phyloP scores from a whole-genome alignment of 1,140 invertebrate genomes.

The Idris sp. region DNA sequence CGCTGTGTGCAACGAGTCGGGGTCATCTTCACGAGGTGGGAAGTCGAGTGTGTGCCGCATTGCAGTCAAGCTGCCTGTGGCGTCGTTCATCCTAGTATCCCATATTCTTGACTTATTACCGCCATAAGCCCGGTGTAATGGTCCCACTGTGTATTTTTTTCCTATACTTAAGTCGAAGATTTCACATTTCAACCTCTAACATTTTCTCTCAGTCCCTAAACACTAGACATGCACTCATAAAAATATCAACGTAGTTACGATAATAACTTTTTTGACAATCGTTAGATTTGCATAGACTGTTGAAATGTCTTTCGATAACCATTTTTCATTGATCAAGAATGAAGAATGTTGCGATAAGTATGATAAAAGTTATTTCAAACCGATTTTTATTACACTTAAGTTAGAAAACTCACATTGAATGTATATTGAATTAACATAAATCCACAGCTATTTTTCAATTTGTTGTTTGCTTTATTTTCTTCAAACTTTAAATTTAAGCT shows the following conservation, averaged over 20 bases:
- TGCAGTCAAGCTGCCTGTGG: constrained; percentile 66
- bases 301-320: not conserved
- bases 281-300: constrained; percentile 1
- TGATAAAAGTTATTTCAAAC: too few species aligned
- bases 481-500: too few species aligned
- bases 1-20: constrained; percentile 36
- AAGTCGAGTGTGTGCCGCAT: constrained; percentile 68
- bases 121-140: constrained; percentile 57
- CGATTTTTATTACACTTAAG: too few species aligned
- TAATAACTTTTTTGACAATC: constrained; percentile 17
- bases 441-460: too few species aligned
- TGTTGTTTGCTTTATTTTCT: too few species aligned
- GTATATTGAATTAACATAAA: too few species aligned
- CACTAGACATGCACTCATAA: constrained; percentile 17
- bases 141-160: constrained; percentile 57
- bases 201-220: constrained; percentile 4
- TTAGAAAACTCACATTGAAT: too few species aligned
- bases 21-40: constrained; percentile 66
- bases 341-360: too few species aligned
- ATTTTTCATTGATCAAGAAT: too few species aligned
- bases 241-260: constrained; percentile 5
- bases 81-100: constrained; percentile 60
- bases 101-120: constrained; percentile 63
- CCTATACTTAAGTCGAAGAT: constrained; percentile 21
- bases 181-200: constrained; percentile 15